These are phyloP conservation scores for Arrhopalites spinosus DNA, from an alignment of 2,888 invertebrate species.

Conservation along the genomic window DNA sequence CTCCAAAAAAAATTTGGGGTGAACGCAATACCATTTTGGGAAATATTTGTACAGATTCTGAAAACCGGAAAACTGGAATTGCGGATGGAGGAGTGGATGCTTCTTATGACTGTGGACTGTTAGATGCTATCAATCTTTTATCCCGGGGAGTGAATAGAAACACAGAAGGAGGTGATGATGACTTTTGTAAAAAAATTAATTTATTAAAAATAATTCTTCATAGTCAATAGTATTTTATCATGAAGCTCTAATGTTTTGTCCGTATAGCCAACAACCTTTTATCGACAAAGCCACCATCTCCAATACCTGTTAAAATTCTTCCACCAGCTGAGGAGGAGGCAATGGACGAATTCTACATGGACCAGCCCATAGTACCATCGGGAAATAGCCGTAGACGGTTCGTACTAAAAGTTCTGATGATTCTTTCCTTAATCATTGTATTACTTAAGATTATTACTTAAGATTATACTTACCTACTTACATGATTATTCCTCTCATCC, in stretches of 20 bases:
- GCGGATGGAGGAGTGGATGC: conserved; percentile 42
- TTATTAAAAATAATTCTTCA: too few relatives aligned
- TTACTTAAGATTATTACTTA: too few relatives aligned
- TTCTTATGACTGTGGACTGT: conserved; percentile 50
- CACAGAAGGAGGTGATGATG: too few relatives aligned
- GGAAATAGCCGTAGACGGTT: conserved; percentile 54
- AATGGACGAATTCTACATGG: conserved; percentile 49
- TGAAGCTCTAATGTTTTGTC: too few relatives aligned
- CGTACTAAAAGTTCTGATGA: too few relatives aligned
- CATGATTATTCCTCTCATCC: too few relatives aligned
- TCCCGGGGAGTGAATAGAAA: too few relatives aligned
- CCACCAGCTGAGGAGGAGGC: conserved; percentile 46
- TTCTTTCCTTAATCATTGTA: too few relatives aligned
- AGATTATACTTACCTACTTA: too few relatives aligned
- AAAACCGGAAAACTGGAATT: conserved; percentile 42
- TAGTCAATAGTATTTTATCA: too few relatives aligned
- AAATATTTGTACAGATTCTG: too few relatives aligned
- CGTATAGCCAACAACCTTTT: conserved; percentile 55
- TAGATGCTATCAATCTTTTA: conserved; percentile 55
- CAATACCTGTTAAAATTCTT: conserved; percentile 42
- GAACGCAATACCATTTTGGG: neutral
- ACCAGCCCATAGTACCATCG: conserved; percentile 46
- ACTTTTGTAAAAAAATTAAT: too few relatives aligned
- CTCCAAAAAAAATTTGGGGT: conserved; percentile 17
- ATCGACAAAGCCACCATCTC: conserved; percentile 52